Evolutionary conservation across 2,888 invertebrate species (phyloP).

Genomic region (Drosophila macrothrix): DNA sequence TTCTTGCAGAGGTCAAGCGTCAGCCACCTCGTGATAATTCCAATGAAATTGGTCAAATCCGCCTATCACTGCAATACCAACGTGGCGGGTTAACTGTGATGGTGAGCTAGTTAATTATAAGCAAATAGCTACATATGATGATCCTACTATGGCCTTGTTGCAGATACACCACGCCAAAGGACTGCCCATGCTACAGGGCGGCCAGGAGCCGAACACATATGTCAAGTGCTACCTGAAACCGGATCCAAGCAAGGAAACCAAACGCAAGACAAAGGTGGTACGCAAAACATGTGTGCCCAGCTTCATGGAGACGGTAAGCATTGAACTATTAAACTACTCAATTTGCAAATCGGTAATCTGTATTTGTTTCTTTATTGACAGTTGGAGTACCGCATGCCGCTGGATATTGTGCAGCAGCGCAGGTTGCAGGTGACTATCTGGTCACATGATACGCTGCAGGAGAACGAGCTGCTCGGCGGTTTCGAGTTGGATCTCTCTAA

Average conservation of each 20-base stretch:
- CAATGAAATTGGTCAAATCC: conserved; percentile 90
- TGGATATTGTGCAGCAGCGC: conserved; percentile 91
- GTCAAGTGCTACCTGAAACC: conserved; percentile 97
- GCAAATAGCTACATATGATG: not conserved
- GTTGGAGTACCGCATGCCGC: conserved; percentile 94
- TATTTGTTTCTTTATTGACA: conserved; percentile 78
- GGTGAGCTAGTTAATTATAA: conserved; percentile 85
- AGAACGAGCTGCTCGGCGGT: conserved; percentile 98
- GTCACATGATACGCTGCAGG: conserved; percentile 97
- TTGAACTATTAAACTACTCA: not conserved
- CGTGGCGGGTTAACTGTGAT: conserved; percentile 91
- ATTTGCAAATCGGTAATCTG: not conserved
- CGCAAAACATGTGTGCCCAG: conserved; percentile 97
- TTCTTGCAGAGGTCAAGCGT: conserved; percentile 71
- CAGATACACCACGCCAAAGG: conserved; percentile 94
- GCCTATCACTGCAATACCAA: conserved; percentile 91
- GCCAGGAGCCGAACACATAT: conserved; percentile 94
- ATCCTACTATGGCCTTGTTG: not conserved
- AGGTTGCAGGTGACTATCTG: conserved; percentile 96
- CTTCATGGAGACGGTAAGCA: conserved; percentile 96
- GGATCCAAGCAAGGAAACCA: conserved; percentile 95
- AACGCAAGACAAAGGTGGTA: conserved; percentile 97
- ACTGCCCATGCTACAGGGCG: conserved; percentile 91
- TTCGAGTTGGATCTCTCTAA: conserved; percentile 91
- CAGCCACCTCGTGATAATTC: conserved; percentile 83